These are phyloP conservation scores for Drosophila subobscura DNA, from an alignment of 1,140 invertebrate genomes.

Conservation along the genomic window DNA sequence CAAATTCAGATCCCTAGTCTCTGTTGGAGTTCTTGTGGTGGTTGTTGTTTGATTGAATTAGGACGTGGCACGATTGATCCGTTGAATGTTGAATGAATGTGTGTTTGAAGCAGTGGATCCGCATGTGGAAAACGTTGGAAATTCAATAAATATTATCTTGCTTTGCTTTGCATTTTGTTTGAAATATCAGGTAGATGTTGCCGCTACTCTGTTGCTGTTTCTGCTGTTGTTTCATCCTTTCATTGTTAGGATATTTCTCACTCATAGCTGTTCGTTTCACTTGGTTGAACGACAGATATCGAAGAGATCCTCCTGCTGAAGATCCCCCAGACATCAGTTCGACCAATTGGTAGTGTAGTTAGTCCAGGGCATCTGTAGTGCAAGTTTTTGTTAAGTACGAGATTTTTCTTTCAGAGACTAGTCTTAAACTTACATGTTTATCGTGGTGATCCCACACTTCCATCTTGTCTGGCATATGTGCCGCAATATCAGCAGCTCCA, in stretches of 20 bases:
- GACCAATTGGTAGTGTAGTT: conserved; percentile 80
- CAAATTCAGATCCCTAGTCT: conserved; percentile 6
- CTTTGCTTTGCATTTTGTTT: conserved; percentile 35
- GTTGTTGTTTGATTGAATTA: conserved; percentile 7
- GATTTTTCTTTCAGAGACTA: not conserved
- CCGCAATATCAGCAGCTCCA: conserved; percentile 56
- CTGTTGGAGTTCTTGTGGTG: conserved; percentile 6
- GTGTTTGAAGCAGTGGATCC: conserved; percentile 38
- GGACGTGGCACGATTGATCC: not conserved
- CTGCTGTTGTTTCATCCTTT: conserved; percentile 18
- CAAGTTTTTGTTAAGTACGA: not conserved
- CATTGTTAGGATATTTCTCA: not conserved
- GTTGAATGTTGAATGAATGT: conserved; percentile 18
- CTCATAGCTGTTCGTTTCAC: conserved; percentile 12
- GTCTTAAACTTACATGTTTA: conserved; percentile 70
- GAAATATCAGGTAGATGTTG: conserved; percentile 28
- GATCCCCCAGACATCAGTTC: conserved; percentile 63
- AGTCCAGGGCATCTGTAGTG: conserved; percentile 65
- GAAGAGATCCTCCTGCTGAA: conserved; percentile 30
- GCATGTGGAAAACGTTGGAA: conserved; percentile 51
- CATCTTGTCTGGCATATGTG: conserved; percentile 76
- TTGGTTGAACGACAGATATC: conserved; percentile 17
- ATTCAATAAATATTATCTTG: conserved; percentile 49
- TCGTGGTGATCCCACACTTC: conserved; percentile 83
- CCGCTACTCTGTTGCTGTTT: conserved; percentile 4